Evolutionary conservation across 2,113 vertebrate genomes (phyloP), one percentile per base, ranked within the genome.

Genomic region (Gorsachius goisagi): DNA sequence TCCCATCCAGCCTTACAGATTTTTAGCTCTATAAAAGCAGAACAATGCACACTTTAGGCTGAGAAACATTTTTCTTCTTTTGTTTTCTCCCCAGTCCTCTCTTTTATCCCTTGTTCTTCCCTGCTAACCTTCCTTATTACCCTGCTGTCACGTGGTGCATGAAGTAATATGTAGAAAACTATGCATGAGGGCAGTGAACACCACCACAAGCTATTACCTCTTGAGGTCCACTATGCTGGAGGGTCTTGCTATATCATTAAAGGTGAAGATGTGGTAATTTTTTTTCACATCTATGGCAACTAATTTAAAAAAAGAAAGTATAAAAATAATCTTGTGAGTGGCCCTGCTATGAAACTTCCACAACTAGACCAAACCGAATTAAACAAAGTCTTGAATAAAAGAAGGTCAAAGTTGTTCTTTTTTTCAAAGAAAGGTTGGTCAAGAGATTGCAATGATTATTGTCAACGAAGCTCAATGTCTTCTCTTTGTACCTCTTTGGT

Each of bases 151-250:
- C 26, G 26, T 0, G 2, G 10, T 11, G 45, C 6, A 33, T 17
- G 6, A n/a, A 59, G 33, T 21, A 9, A 5, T 18, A 14, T 1
- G 8, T 17, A 33, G 28, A 32, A 76, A 59, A 35, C 39, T 32
- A 2, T 1, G 2, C 20, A 26, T 1, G 3, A 66, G 52, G 8
- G 6, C 4, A 49, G 18, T 5, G 5, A 67, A n/a, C 6, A 28
- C 2, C 19, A 21, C 1, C n/a, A 26, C 19, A 26, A 35, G 14
- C 44, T 33, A 8, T 15, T 37, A n/a, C 15, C 45, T 60, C 3
- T 14, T 18, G 17, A 76, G 49, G 21, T 28, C 23, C 35, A 14
- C 41, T 17, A 1, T 66, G 18, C 22, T 30, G 17, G 13, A 55
- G 7, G 3, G 11, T 60, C 50, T 59, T 53, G 39, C 63, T 33